Percentiles rank a stretch among this genome's conserved stretches.
Evolutionary conservation across 2,888 invertebrate species (phyloP).

Genomic region (Pollenia griseotomentosa): DNA sequence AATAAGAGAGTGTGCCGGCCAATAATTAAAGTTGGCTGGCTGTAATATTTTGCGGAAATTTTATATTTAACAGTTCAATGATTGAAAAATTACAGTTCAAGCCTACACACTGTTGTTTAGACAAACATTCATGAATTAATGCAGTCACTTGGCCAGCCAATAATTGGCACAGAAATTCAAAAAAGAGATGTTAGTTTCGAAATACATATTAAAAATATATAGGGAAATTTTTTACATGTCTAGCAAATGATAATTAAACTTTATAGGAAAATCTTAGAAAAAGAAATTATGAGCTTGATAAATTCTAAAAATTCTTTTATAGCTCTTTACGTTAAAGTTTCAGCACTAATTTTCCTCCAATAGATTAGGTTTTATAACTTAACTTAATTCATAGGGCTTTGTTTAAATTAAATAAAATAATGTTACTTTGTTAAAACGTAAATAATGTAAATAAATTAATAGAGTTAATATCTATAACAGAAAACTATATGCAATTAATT

Average conservation of each 20-base stretch:
- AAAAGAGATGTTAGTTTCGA: constrained; percentile 1
- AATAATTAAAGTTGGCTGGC: constrained; percentile 21
- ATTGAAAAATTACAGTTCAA: constrained; percentile 57
- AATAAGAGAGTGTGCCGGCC: constrained; percentile 13
- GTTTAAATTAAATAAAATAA: neutral
- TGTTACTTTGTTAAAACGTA: neutral
- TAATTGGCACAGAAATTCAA: neutral
- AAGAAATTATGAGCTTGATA: no score
- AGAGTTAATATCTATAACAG: neutral
- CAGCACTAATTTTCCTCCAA: no score
- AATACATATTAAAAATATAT: no score
- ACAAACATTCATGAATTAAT: constrained; percentile 3
- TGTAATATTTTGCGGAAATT: constrained; percentile 44
- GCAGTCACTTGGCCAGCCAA: constrained; percentile 8
- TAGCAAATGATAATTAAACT: no score
- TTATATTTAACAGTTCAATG: constrained; percentile 61
- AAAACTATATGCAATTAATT: neutral
- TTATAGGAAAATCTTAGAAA: no score
- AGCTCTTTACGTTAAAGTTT: no score
- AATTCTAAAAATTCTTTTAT: no score
- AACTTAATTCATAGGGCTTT: no score
- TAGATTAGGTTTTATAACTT: no score
- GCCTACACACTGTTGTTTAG: constrained; percentile 32
- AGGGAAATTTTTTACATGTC: no score
- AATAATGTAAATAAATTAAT: neutral